A percentile compares a stretch with the other conserved stretches of the same genome.
These are phyloP conservation scores for Nymphalis c-album DNA, from an alignment of 2,888 invertebrate genomes.

Conservation along the genomic window DNA sequence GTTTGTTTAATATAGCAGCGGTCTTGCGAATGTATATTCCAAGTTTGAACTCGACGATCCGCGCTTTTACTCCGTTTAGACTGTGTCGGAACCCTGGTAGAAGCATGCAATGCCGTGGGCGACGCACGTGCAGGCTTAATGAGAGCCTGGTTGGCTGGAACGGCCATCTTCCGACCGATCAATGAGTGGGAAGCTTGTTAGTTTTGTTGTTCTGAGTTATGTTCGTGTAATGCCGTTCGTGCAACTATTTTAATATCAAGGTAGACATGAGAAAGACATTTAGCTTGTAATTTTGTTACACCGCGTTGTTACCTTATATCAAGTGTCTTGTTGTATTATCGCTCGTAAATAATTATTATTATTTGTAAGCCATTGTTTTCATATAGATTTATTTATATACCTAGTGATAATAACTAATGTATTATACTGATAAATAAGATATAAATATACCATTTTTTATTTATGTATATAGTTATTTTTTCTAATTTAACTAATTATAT, in stretches of 20 bases:
- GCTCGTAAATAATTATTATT: constrained; percentile 14
- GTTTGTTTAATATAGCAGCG: constrained; percentile 22
- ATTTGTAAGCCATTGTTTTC: background rate
- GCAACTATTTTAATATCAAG: constrained; percentile 36
- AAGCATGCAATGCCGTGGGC: constrained; percentile 56
- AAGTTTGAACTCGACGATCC: constrained; percentile 11
- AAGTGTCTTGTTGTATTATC: constrained; percentile 25
- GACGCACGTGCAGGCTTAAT: constrained; percentile 73
- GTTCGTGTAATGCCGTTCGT: constrained; percentile 37
- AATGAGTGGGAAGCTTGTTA: constrained; percentile 54
- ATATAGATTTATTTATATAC: background rate
- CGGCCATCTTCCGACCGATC: constrained; percentile 67
- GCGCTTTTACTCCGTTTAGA: constrained; percentile 13
- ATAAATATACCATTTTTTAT: too few species aligned
- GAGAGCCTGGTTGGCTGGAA: constrained; percentile 52
- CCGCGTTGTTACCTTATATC: constrained; percentile 27
- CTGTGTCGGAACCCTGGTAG: constrained; percentile 36
- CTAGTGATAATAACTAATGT: too few species aligned
- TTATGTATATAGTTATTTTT: too few species aligned
- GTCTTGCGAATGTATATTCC: constrained; percentile 18
- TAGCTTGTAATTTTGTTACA: constrained; percentile 38
- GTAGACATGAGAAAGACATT: constrained; percentile 34
- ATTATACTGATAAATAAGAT: too few species aligned
- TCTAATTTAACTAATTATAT: too few species aligned
- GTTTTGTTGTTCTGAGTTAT: constrained; percentile 49